Conservation (phyloP, 2,888 invertebrate species). For the Cerastis rubricosa region DNA sequence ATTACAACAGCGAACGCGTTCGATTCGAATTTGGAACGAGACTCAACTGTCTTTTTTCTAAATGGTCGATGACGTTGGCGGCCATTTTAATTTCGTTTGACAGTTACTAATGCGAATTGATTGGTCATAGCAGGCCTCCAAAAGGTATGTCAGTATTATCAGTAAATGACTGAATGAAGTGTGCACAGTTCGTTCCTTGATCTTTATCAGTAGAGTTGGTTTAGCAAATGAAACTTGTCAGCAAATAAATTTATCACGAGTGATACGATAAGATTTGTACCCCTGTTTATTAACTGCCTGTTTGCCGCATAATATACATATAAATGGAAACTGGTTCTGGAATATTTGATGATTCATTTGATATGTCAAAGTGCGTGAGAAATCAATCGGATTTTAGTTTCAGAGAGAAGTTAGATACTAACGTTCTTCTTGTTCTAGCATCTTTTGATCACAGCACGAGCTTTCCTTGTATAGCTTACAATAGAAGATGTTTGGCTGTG, state of each 20-base stretch:
- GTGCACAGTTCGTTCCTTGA: slow-evolving; percentile 70
- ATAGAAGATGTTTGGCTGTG: neutral
- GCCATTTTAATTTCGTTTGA: slow-evolving; percentile 39
- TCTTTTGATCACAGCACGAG: neutral
- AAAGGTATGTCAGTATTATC: slow-evolving; percentile 61
- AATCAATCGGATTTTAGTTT: slow-evolving; percentile 26
- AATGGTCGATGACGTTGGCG: slow-evolving; percentile 23
- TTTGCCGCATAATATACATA: slow-evolving; percentile 70
- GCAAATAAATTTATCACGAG: slow-evolving; percentile 77
- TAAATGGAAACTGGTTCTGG: slow-evolving; percentile 69
- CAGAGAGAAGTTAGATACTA: neutral
- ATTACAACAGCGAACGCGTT: slow-evolving; percentile 25
- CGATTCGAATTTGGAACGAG: slow-evolving; percentile 31
- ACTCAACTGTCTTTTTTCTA: slow-evolving; percentile 33
- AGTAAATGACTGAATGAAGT: slow-evolving; percentile 62
- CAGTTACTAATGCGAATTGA: slow-evolving; percentile 34
- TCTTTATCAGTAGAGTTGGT: slow-evolving; percentile 73
- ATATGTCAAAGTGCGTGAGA: slow-evolving; percentile 67
- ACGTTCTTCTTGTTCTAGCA: neutral
- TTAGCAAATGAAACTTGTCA: slow-evolving; percentile 78
- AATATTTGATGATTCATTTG: slow-evolving; percentile 74
- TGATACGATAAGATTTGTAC: slow-evolving; percentile 77
- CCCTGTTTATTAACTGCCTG: slow-evolving; percentile 67
- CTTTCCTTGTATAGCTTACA: neutral
- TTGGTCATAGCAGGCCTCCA: slow-evolving; percentile 40